These are phyloP conservation scores for Pollenia amentaria DNA, from an alignment of 2,888 invertebrate genomes.

Conservation along the genomic window DNA sequence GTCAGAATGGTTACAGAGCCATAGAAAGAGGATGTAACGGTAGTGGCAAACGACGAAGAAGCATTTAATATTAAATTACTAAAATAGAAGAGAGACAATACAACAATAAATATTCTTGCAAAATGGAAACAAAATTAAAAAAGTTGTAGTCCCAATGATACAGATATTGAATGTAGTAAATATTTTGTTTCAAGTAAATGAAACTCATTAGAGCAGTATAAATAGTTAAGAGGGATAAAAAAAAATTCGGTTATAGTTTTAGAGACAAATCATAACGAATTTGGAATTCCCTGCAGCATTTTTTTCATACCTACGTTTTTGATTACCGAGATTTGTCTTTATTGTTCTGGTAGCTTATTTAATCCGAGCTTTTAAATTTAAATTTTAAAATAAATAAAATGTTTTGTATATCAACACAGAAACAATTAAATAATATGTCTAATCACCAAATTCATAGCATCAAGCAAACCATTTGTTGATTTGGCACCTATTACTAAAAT, in stretches of 20 bases:
- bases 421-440: too few relatives aligned
- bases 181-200: conserved; percentile 48
- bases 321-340: too few relatives aligned
- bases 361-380: too few relatives aligned
- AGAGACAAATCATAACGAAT: background rate
- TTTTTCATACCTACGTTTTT: too few relatives aligned
- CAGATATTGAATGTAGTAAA: conserved; percentile 16
- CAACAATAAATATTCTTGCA: conserved; percentile 45
- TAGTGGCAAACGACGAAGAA: conserved; percentile 6
- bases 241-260: background rate
- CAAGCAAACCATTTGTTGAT: too few relatives aligned
- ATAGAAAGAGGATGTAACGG: background rate
- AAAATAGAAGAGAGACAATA: conserved; percentile 44
- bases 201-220: conserved; percentile 49
- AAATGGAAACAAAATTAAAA: background rate
- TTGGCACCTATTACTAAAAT: too few relatives aligned
- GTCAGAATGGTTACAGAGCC: conserved; percentile 11
- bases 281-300: background rate
- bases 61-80: conserved; percentile 66
- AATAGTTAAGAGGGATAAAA: conserved; percentile 19
- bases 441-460: too few relatives aligned
- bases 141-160: conserved; percentile 33
- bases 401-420: too few relatives aligned
- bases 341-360: too few relatives aligned
- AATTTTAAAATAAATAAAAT: too few relatives aligned